phyloP scores from a whole-genome alignment of 2,888 invertebrate genomes.

The Rhagium mordax region DNA sequence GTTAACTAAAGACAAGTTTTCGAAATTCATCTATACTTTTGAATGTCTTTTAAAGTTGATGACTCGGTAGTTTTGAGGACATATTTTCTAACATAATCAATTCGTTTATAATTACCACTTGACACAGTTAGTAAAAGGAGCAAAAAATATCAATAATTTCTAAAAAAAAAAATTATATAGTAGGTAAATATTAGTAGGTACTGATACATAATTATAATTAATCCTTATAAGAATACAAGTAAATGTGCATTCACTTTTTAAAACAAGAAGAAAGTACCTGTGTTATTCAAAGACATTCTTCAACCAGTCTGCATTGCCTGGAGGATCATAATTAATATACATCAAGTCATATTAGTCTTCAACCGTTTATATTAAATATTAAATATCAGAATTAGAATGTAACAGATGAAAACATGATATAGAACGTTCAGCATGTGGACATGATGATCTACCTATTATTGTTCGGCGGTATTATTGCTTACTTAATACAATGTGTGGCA shows the following conservation, averaged over 20 bases:
- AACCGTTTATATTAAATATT: not conserved
- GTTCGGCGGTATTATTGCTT: no score
- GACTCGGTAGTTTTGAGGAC: no score
- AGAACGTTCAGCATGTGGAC: no score
- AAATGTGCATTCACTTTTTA: conserved; percentile 27
- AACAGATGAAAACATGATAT: no score
- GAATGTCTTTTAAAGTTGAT: no score
- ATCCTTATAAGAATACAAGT: conserved; percentile 1
- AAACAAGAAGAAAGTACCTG: conserved; percentile 11
- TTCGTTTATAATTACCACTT: no score
- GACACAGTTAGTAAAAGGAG: not conserved
- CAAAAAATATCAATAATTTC: not conserved
- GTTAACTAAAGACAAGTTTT: no score
- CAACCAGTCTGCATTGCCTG: conserved; percentile 11
- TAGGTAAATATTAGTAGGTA: not conserved
- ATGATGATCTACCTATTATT: no score
- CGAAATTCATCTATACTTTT: no score
- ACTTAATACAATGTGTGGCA: no score
- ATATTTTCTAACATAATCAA: no score
- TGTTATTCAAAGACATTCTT: conserved; percentile 6
- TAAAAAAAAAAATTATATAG: not conserved
- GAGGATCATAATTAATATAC: conserved; percentile 7
- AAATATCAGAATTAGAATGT: no score
- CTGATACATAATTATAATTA: conserved; percentile 2
- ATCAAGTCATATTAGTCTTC: not conserved